Evolutionary conservation across 2,888 invertebrate species (phyloP), one percentile per base, ranked within the genome.

Genomic region (Leucania comma): DNA sequence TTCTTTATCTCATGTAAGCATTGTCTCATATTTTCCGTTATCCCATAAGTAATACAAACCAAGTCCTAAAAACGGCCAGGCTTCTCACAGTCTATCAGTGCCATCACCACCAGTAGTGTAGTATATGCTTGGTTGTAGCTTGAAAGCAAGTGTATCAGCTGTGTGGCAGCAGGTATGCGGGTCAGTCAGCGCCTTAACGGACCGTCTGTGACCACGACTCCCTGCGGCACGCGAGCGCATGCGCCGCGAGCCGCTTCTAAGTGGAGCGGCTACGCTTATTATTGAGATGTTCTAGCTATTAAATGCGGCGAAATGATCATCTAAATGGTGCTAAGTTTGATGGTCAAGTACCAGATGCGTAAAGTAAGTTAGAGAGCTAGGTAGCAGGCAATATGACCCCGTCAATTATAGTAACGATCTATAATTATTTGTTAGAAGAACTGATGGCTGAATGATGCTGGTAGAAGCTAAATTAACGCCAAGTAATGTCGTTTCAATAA

Each of bases 181-280:
- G 78, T 78, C 81, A 64, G 58, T 22, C n/a, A n/a, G n/a, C n/a
- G 61, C 46, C 53, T 12, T 78, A 80, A 75, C 78, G 81, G 81
- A 75, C 53, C 10, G 32, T 51, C 57, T 29, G 65, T 48, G 66
- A 6, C 56, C 32, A 58, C 62, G 51, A 14, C 50, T 53, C 71
- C 78, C 77, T 66, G 0, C 64, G 62, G 78, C 78, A 75, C 77
- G 76, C 76, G 62, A 51, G 50, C 24, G 26, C 70, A 29, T 53
- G 51, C 64, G 24, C 5, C 22, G 35, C 57, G 20, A 50, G 64
- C 51, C 46, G 26, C 9, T 42, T 26, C 48, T 9, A 63, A 69
- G 69, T 69, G 51, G 65, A 63, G 65, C 80, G 38, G 48, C 35
- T 1, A 42, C 48, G 64, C 50, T n/a, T 20, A 24, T 46, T 17